Conservation (phyloP, 1,140 invertebrate genomes). For the Drosophila kurseongensis region DNA sequence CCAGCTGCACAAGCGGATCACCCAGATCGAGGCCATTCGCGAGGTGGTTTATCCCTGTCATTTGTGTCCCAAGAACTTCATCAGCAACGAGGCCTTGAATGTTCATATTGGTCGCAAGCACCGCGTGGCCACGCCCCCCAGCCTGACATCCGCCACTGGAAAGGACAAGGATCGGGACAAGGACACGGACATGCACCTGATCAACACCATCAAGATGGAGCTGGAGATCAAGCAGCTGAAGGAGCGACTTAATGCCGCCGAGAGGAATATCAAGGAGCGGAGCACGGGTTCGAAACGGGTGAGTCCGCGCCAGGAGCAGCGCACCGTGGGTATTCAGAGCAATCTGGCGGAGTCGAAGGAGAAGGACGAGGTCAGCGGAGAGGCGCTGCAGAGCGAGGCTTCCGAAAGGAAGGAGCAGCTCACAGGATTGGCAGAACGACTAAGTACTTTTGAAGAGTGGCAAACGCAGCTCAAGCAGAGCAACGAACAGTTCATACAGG, state of each 20-base stretch:
- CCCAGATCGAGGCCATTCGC: constrained; percentile 74
- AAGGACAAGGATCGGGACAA: constrained; percentile 39
- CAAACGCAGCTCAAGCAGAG: constrained; percentile 60
- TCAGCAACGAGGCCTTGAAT: constrained; percentile 79
- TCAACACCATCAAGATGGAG: constrained; percentile 83
- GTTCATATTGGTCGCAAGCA: constrained; percentile 76
- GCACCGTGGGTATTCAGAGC: constrained; percentile 73
- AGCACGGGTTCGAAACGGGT: constrained; percentile 24
- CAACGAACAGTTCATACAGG: constrained; percentile 67
- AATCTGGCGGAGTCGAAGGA: constrained; percentile 75
- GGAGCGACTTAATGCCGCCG: constrained; percentile 77
- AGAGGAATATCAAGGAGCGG: constrained; percentile 72
- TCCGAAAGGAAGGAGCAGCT: constrained; percentile 63
- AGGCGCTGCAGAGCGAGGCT: constrained; percentile 31
- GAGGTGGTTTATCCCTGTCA: constrained; percentile 81
- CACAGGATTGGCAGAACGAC: constrained; percentile 54
- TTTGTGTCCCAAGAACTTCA: constrained; percentile 80
- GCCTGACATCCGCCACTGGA: constrained; percentile 6
- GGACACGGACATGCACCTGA: constrained; percentile 76
- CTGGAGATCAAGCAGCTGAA: constrained; percentile 83
- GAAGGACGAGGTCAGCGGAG: constrained; percentile 55
- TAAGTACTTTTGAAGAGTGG: constrained; percentile 68
- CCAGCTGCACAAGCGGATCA: constrained; percentile 75
- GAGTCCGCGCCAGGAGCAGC: constrained; percentile 51
- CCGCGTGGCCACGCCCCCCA: constrained; percentile 38